Evolutionary conservation across 2,797 vertebrate genomes (phyloP).

Genomic region (Enteromius paludinosus): DNA sequence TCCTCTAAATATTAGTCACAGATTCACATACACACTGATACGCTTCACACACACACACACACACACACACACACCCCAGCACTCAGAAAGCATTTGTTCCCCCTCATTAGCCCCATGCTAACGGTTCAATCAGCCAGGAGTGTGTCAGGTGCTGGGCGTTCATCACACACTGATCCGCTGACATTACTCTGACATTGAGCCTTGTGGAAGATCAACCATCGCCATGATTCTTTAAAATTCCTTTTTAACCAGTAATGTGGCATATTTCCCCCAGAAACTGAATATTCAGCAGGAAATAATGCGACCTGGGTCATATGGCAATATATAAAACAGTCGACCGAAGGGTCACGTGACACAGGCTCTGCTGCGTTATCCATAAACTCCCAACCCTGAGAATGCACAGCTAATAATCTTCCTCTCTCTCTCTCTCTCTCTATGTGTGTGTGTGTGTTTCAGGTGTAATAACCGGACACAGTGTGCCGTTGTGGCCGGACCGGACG

Average conservation of each 20-base stretch:
- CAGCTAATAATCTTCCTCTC: background rate
- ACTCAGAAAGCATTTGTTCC: slow-evolving; percentile 62
- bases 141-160: slow-evolving; percentile 30
- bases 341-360: background rate
- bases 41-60: slow-evolving; percentile 11
- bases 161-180: slow-evolving; percentile 38
- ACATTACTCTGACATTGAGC: slow-evolving; percentile 55
- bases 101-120: slow-evolving; percentile 65
- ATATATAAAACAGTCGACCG: background rate
- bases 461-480: slow-evolving; percentile 98
- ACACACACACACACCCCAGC: slow-evolving; percentile 28
- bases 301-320: background rate
- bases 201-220: slow-evolving; percentile 11
- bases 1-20: slow-evolving; percentile 57
- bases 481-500: slow-evolving; percentile 94
- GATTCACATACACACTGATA: slow-evolving; percentile 60
- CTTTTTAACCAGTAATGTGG: background rate
- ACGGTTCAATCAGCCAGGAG: slow-evolving; percentile 57
- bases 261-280: background rate
- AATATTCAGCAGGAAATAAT: slow-evolving; percentile 7
- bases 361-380: background rate
- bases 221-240: background rate
- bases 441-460: slow-evolving; percentile 83
- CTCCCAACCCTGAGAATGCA: background rate
- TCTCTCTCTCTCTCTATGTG: slow-evolving; percentile 21